Conservation (phyloP, 2,113 vertebrate genomes). For the Chlorocebus sabaeus region DNA sequence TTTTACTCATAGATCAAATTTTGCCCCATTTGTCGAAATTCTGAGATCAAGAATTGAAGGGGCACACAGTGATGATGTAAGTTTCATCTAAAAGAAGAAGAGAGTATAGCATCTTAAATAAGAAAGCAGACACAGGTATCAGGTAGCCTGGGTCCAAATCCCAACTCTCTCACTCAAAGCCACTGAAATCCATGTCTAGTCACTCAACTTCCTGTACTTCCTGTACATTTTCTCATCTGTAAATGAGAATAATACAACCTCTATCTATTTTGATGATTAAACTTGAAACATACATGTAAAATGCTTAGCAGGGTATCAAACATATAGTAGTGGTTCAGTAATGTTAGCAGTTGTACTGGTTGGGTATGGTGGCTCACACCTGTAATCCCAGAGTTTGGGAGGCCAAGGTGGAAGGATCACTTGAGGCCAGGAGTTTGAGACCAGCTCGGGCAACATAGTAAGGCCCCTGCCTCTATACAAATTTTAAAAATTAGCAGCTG, state of each 20-base stretch:
- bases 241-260: background rate
- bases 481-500: too few species aligned
- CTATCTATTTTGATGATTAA: background rate
- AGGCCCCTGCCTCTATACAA: too few species aligned
- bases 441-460: too few species aligned
- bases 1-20: background rate
- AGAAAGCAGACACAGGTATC: background rate
- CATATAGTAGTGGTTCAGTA: background rate
- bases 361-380: too few species aligned
- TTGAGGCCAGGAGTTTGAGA: too few species aligned
- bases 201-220: background rate
- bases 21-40: background rate
- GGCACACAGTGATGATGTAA: background rate
- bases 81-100: background rate
- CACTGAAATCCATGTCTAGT: background rate
- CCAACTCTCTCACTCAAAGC: background rate
- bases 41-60: background rate
- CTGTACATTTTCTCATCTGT: background rate
- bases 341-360: background rate
- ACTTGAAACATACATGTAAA: background rate
- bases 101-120: background rate
- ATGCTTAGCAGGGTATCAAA: background rate
- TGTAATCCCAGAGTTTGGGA: too few species aligned
- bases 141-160: background rate
- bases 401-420: too few species aligned